phyloP scores from a whole-genome alignment of 2,113 vertebrate genomes.

The Grus americana region DNA sequence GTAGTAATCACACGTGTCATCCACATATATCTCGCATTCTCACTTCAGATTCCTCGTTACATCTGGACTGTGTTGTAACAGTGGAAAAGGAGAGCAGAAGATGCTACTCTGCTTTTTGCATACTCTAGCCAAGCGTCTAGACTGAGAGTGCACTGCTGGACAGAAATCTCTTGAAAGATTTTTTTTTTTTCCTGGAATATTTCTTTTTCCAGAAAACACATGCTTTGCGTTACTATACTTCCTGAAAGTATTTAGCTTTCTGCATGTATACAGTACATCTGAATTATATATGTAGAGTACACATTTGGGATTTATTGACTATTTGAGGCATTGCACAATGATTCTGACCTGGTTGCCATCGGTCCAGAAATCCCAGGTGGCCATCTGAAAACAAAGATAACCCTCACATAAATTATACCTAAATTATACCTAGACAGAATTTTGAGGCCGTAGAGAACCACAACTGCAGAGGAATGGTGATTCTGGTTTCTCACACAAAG shows the following conservation, averaged over 20 bases:
- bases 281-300: neutral
- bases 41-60: neutral
- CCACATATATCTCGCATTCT: neutral
- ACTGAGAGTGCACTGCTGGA: neutral
- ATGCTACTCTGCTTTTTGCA: neutral
- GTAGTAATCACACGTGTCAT: neutral
- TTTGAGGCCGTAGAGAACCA: neutral
- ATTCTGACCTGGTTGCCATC: neutral
- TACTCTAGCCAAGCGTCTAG: neutral
- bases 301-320: neutral
- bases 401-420: neutral
- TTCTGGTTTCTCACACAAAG: neutral
- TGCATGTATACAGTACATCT: neutral
- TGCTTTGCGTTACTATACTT: neutral
- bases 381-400: neutral
- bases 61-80: neutral
- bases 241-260: neutral
- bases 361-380: neutral
- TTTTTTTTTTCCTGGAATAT: neutral
- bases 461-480: neutral
- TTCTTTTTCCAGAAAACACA: neutral
- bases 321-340: neutral
- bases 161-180: neutral
- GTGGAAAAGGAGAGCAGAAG: neutral
- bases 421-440: neutral